Evolutionary conservation across 2,113 vertebrate genomes (phyloP).

Genomic region (Trinectes maculatus): DNA sequence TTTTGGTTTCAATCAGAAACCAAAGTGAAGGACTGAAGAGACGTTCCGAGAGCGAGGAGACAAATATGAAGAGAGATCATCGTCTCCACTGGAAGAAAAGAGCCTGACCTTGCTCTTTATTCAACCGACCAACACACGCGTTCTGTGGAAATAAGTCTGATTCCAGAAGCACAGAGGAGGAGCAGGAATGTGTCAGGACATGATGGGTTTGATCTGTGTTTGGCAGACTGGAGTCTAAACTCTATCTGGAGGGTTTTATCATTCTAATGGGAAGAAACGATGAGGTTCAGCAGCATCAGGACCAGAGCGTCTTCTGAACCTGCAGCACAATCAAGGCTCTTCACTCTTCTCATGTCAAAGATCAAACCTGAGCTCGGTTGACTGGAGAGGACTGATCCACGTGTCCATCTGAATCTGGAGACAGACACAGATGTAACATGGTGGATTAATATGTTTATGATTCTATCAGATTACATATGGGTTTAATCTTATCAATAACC

Average conservation of each 20-base stretch:
- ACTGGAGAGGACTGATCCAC: too few species aligned
- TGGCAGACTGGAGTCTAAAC: background rate
- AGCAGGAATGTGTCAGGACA: conserved; percentile 1
- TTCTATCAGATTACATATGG: too few species aligned
- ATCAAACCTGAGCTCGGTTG: too few species aligned
- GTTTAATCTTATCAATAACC: too few species aligned
- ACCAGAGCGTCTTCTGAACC: background rate
- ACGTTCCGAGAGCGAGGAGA: background rate
- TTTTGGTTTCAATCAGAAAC: background rate
- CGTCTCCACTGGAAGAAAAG: conserved; percentile 6
- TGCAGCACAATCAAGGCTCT: too few species aligned
- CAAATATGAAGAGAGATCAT: background rate
- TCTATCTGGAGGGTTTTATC: conserved; percentile 25
- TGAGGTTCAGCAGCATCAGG: background rate
- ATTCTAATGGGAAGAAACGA: background rate
- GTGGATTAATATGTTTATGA: too few species aligned
- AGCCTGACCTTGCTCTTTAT: conserved; percentile 14
- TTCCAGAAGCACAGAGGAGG: background rate
- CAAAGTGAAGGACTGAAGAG: conserved; percentile 1
- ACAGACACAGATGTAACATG: too few species aligned
- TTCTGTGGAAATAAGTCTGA: conserved; percentile 6
- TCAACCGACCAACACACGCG: background rate
- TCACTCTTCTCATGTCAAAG: too few species aligned
- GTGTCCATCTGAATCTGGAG: too few species aligned
- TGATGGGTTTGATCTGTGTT: conserved; percentile 13